These are phyloP conservation scores for Periophthalmodon schlosseri DNA, from an alignment of 2,113 vertebrate genomes.

Conservation along the genomic window DNA sequence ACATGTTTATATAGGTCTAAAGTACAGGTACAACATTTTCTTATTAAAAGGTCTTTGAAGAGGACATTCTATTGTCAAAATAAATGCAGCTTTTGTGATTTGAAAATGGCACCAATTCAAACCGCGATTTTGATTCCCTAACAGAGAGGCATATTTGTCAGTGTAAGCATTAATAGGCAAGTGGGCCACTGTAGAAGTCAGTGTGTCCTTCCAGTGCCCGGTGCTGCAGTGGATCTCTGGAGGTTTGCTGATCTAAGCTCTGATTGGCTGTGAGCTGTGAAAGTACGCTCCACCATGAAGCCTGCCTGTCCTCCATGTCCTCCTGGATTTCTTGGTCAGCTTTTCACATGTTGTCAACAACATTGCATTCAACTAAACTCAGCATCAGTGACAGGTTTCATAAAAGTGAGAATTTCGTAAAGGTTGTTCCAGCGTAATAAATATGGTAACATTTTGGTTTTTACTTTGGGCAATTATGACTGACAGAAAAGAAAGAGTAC, in stretches of 20 bases:
- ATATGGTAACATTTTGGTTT: background rate
- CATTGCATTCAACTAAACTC: slow-evolving; percentile 21
- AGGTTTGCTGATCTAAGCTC: slow-evolving; percentile 31
- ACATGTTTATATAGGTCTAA: no score
- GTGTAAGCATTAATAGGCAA: background rate
- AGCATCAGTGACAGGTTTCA: background rate
- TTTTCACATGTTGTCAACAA: slow-evolving; percentile 24
- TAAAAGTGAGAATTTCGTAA: slow-evolving; percentile 12
- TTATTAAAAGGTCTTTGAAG: no score
- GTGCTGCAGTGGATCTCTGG: slow-evolving; percentile 40
- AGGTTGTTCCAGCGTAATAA: background rate
- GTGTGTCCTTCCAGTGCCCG: slow-evolving; percentile 49
- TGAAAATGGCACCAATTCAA: no score
- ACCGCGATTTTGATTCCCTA: background rate
- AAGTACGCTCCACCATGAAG: slow-evolving; percentile 11
- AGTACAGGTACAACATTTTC: no score
- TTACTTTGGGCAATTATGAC: slow-evolving; percentile 22
- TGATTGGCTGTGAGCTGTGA: slow-evolving; percentile 41
- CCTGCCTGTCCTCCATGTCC: slow-evolving; percentile 9
- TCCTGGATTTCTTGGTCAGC: slow-evolving; percentile 10
- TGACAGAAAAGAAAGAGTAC: slow-evolving; percentile 8
- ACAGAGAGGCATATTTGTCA: background rate
- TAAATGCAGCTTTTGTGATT: no score
- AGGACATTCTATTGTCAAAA: no score
- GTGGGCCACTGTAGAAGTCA: slow-evolving; percentile 34